Conservation (phyloP, 2,797 vertebrate species). For the Gallinago solitaria region DNA sequence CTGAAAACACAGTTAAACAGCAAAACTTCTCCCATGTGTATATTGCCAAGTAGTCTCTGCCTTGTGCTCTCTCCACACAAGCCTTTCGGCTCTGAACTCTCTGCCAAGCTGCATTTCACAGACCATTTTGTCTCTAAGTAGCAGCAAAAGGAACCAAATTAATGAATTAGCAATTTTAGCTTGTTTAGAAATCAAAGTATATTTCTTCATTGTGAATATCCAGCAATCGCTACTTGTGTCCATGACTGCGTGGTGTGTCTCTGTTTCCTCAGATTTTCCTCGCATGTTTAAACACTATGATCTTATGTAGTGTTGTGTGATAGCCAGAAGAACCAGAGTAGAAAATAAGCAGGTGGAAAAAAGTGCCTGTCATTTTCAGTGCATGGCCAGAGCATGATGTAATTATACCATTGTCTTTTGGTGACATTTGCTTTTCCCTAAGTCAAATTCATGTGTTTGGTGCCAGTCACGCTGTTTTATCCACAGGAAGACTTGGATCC, state of each 20-base stretch:
- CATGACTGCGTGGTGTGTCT: rapidly evolving
- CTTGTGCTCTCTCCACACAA: not conserved
- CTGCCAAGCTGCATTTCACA: not conserved
- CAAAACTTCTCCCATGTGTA: not conserved
- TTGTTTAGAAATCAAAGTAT: not conserved
- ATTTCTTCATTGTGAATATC: not conserved
- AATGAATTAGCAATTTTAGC: not conserved
- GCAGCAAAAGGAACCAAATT: not conserved
- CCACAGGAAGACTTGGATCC: not conserved
- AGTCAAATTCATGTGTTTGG: rapidly evolving
- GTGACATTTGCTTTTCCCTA: not conserved
- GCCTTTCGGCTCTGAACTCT: not conserved
- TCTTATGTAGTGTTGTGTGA: not conserved
- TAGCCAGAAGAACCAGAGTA: not conserved
- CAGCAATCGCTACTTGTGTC: not conserved
- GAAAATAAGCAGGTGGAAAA: not conserved
- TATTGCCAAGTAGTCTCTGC: not conserved
- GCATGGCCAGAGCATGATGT: not conserved
- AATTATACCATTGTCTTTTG: not conserved
- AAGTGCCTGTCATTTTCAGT: not conserved
- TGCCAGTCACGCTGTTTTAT: not conserved
- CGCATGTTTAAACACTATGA: not conserved
- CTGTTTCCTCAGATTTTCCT: not conserved
- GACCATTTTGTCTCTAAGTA: not conserved
- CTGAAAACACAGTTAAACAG: not conserved